Evolutionary conservation across 2,113 vertebrate genomes (phyloP).

Genomic region (Baryphthengus martii): DNA sequence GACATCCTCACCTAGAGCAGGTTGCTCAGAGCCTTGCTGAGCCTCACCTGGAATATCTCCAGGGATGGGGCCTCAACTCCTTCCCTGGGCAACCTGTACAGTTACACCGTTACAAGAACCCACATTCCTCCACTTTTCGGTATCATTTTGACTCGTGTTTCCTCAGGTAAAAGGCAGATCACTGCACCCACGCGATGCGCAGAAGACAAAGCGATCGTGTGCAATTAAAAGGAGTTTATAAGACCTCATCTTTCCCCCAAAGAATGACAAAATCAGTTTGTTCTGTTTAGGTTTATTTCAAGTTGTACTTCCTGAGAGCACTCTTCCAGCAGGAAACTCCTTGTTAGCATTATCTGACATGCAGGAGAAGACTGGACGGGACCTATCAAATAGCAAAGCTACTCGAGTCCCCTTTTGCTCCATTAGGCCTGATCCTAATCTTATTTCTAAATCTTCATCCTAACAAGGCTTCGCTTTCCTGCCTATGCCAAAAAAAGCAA

Average conservation of each 20-base stretch:
- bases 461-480: not conserved
- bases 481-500: not conserved
- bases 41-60: no score
- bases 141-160: not conserved
- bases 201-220: not conserved
- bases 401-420: not conserved
- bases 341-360: not conserved
- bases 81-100: no score
- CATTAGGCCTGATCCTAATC: not conserved
- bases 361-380: not conserved
- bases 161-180: not conserved
- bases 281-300: not conserved
- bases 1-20: no score
- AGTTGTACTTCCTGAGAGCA: not conserved
- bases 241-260: not conserved
- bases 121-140: not conserved
- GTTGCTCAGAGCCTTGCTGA: no score
- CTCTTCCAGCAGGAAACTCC: constrained; percentile 13
- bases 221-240: not conserved
- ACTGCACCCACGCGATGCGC: not conserved
- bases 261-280: not conserved
- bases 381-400: not conserved
- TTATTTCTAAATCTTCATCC: not conserved
- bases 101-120: not conserved
- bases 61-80: no score